Percentiles rank a stretch among this genome's conserved stretches.
phyloP scores from a whole-genome alignment of 2,797 vertebrate species.

The Falco rusticolus region DNA sequence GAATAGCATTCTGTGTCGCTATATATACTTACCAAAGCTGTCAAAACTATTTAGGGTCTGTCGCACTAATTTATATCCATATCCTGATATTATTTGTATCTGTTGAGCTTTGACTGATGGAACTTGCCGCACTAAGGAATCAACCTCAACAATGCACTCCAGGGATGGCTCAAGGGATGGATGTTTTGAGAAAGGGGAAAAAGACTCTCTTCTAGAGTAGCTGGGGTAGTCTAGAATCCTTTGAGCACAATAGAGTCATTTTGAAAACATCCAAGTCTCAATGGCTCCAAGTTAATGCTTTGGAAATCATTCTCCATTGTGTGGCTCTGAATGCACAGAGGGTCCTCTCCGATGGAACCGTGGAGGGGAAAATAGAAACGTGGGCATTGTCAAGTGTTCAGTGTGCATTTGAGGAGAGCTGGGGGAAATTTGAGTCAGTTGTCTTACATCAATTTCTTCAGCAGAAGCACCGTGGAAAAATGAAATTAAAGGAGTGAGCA shows the following conservation, averaged over 20 bases:
- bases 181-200: conserved; percentile 40
- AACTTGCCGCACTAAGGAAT: conserved; percentile 32
- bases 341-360: neutral
- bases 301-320: conserved; percentile 63
- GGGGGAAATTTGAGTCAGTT: neutral
- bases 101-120: conserved; percentile 57
- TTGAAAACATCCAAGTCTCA: conserved; percentile 57
- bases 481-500: neutral
- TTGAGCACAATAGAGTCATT: conserved; percentile 49
- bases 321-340: conserved; percentile 50
- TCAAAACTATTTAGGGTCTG: conserved; percentile 64
- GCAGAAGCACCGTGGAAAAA: conserved; percentile 11
- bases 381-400: conserved; percentile 42
- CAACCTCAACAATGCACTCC: conserved; percentile 29
- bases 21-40: conserved; percentile 62
- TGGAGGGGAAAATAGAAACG: neutral
- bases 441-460: neutral
- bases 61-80: conserved; percentile 69
- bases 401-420: neutral
- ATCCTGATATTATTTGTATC: conserved; percentile 71
- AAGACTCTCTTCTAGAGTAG: conserved; percentile 47
- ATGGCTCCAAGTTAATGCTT: conserved; percentile 58
- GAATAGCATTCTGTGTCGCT: conserved; percentile 34
- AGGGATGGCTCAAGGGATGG: conserved; percentile 29
- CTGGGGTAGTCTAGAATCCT: conserved; percentile 53